Evolutionary conservation across 1,140 invertebrate genomes (phyloP).

Genomic region (Mya arenaria): DNA sequence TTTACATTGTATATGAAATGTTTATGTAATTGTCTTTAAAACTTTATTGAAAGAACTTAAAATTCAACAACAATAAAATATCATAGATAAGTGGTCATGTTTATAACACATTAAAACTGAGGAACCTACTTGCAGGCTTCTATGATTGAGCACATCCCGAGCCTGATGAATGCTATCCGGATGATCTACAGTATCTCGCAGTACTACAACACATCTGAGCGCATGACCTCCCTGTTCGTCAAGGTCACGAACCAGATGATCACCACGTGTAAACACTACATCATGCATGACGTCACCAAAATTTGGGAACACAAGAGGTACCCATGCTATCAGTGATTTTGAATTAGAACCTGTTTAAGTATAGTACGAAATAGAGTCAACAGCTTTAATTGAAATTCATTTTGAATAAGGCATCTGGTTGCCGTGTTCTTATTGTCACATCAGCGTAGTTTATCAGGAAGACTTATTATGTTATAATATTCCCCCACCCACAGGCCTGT

Average conservation of each 20-base stretch:
- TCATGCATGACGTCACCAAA: constrained; percentile 92
- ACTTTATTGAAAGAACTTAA: too few relatives aligned
- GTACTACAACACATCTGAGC: constrained; percentile 82
- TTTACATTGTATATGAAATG: too few relatives aligned
- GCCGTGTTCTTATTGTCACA: too few relatives aligned
- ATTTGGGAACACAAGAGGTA: constrained; percentile 93
- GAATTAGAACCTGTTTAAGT: not conserved
- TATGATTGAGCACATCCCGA: constrained; percentile 81
- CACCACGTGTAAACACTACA: constrained; percentile 94
- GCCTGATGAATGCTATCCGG: constrained; percentile 81
- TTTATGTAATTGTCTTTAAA: too few relatives aligned
- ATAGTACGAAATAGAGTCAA: too few relatives aligned
- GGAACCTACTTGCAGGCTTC: constrained; percentile 80
- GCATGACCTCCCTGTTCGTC: constrained; percentile 82
- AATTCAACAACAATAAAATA: too few relatives aligned
- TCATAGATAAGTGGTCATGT: too few relatives aligned
- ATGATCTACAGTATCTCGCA: constrained; percentile 82
- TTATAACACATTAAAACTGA: not conserved
- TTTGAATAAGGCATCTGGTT: too few relatives aligned
- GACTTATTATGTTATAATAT: too few relatives aligned
- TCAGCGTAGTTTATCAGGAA: too few relatives aligned
- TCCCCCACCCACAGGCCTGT: constrained; percentile 73
- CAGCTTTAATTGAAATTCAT: too few relatives aligned
- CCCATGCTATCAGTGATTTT: not conserved
- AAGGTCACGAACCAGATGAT: constrained; percentile 98